Percentiles rank a stretch among this genome's conserved stretches.
Conservation (phyloP, 2,797 vertebrate species). For the Sebastes cheni region DNA sequence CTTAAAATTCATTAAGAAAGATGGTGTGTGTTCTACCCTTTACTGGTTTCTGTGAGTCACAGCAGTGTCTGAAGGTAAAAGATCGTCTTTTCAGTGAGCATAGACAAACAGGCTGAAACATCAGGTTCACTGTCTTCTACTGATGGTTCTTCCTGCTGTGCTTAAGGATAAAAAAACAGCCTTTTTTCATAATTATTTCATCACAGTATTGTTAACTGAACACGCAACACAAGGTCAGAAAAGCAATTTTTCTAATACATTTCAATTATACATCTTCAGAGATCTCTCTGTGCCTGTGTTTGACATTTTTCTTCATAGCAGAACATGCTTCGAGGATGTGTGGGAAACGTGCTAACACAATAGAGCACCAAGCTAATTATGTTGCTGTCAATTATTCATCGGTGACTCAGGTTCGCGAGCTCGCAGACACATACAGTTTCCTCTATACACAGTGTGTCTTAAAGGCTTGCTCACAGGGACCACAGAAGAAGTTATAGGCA, state of each 20-base stretch:
- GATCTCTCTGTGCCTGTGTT: constrained; percentile 44
- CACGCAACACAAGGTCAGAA: constrained; percentile 39
- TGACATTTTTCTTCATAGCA: constrained; percentile 61
- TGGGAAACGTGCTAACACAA: constrained; percentile 68
- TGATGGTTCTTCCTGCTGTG: constrained; percentile 5
- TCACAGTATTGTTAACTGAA: constrained; percentile 27
- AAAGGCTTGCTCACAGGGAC: constrained; percentile 62
- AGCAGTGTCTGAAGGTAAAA: neutral
- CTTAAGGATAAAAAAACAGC: neutral
- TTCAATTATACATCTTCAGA: constrained; percentile 65
- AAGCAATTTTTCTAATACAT: constrained; percentile 29
- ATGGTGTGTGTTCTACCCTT: neutral
- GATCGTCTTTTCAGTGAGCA: neutral
- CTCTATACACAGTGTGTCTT: constrained; percentile 55
- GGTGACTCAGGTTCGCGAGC: constrained; percentile 66
- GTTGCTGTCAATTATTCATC: constrained; percentile 81
- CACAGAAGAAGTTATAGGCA: constrained; percentile 72
- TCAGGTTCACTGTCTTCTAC: constrained; percentile 5
- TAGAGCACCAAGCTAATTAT: constrained; percentile 76
- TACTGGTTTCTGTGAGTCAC: neutral
- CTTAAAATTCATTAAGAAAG: neutral
- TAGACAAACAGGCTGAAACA: neutral
- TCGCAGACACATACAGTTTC: constrained; percentile 61
- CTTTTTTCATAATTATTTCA: constrained; percentile 44
- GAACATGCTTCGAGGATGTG: constrained; percentile 66